Percentiles rank a stretch among this genome's conserved stretches.
These are phyloP conservation scores for Dicycla oo DNA, from an alignment of 2,888 invertebrate genomes.

Conservation along the genomic window DNA sequence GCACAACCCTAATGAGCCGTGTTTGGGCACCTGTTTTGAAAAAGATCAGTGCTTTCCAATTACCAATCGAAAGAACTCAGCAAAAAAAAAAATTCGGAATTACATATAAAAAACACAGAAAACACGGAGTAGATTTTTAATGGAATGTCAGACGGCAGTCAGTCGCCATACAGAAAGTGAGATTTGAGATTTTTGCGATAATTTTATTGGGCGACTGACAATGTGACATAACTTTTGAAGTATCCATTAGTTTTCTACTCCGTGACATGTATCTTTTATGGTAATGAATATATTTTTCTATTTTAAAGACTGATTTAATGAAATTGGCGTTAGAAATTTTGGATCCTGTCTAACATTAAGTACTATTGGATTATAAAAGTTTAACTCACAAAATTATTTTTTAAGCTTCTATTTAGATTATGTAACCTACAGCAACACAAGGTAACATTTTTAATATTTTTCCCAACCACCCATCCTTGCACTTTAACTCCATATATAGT, in stretches of 20 bases:
- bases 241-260: background rate
- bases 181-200: background rate
- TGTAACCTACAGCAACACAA: constrained; percentile 14
- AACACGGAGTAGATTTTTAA: background rate
- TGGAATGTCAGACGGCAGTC: background rate
- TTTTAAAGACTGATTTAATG: background rate
- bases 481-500: constrained; percentile 55
- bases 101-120: too few species aligned
- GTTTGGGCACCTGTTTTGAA: background rate
- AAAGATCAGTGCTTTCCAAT: too few species aligned
- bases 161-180: background rate
- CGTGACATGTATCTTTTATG: too few species aligned
- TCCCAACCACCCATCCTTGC: constrained; percentile 30
- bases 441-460: constrained; percentile 46
- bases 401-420: constrained; percentile 29
- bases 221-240: background rate
- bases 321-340: background rate
- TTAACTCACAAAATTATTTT: constrained; percentile 29
- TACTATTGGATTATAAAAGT: constrained; percentile 20
- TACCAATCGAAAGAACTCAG: too few species aligned
- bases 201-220: background rate
- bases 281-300: too few species aligned
- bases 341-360: background rate
- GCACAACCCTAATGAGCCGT: background rate
- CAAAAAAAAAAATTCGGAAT: too few species aligned